phyloP scores from a whole-genome alignment of 2,888 invertebrate genomes.

The Hirtodrosophila trivittata region DNA sequence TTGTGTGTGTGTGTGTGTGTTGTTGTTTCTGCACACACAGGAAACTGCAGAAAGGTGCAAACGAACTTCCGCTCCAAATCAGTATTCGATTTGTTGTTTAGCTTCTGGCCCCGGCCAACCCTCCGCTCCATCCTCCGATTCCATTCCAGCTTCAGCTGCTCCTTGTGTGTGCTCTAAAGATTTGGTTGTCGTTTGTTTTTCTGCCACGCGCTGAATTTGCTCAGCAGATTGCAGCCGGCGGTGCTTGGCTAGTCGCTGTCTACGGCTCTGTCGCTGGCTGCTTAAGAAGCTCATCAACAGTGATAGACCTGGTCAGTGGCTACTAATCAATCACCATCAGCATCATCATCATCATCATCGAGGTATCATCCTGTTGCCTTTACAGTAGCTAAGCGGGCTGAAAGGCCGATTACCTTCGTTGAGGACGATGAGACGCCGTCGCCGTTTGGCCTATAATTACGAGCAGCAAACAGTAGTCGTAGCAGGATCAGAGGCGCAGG shows the following conservation, averaged over 20 bases:
- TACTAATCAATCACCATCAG: conserved; percentile 75
- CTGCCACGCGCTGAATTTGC: conserved; percentile 64
- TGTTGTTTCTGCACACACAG: conserved; percentile 58
- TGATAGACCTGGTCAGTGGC: conserved; percentile 4
- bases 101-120: conserved; percentile 36
- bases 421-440: conserved; percentile 28
- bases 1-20: conserved; percentile 1
- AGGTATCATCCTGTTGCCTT: conserved; percentile 9
- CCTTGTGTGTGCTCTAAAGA: not conserved
- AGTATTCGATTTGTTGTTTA: conserved; percentile 73
- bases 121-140: conserved; percentile 11
- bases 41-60: conserved; percentile 82
- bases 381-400: conserved; percentile 59
- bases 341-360: conserved; percentile 47
- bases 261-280: not conserved
- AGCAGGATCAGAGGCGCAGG: not conserved
- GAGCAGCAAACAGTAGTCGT: too few relatives aligned
- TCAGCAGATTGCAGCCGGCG: conserved; percentile 39
- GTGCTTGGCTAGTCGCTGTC: conserved; percentile 6
- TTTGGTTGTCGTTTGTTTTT: conserved; percentile 23
- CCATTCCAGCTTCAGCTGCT: conserved; percentile 31
- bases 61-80: conserved; percentile 82
- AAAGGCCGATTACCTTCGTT: conserved; percentile 71
- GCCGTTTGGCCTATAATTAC: conserved; percentile 53
- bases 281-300: conserved; percentile 14